Conservation (phyloP, 2,888 invertebrate species). For the Catocala sponsa region DNA sequence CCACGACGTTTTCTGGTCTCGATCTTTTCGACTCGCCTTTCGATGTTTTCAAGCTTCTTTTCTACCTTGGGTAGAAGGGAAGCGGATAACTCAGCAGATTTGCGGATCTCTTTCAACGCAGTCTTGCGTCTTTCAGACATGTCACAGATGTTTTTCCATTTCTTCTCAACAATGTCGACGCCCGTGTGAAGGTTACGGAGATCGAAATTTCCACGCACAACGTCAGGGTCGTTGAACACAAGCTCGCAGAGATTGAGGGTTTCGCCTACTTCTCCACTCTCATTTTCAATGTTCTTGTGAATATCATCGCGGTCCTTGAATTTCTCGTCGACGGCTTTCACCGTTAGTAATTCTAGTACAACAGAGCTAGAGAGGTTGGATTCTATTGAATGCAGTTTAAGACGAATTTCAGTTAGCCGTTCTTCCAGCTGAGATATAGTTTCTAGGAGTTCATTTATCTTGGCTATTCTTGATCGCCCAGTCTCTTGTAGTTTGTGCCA, state of each 20-base stretch:
- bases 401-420: constrained; percentile 91
- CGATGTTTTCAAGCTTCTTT: constrained; percentile 87
- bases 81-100: constrained; percentile 90
- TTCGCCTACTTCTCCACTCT: constrained; percentile 93
- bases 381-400: constrained; percentile 92
- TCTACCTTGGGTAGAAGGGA: constrained; percentile 90
- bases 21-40: constrained; percentile 87
- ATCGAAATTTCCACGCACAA: constrained; percentile 91
- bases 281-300: constrained; percentile 92
- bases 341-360: constrained; percentile 90
- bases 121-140: constrained; percentile 90
- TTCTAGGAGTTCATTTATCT: constrained; percentile 91
- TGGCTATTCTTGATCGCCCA: constrained; percentile 90
- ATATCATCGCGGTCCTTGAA: constrained; percentile 92
- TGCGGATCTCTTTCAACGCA: constrained; percentile 80
- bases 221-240: constrained; percentile 92
- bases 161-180: constrained; percentile 91
- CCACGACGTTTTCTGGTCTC: constrained; percentile 80
- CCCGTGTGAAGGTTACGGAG: constrained; percentile 90
- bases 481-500: constrained; percentile 91
- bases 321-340: constrained; percentile 90
- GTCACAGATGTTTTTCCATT: constrained; percentile 93
- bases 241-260: constrained; percentile 94
- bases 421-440: constrained; percentile 92
- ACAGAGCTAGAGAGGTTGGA: constrained; percentile 90